These are phyloP conservation scores for Papilio polytes DNA, from an alignment of 1,140 invertebrate species.

Conservation along the genomic window DNA sequence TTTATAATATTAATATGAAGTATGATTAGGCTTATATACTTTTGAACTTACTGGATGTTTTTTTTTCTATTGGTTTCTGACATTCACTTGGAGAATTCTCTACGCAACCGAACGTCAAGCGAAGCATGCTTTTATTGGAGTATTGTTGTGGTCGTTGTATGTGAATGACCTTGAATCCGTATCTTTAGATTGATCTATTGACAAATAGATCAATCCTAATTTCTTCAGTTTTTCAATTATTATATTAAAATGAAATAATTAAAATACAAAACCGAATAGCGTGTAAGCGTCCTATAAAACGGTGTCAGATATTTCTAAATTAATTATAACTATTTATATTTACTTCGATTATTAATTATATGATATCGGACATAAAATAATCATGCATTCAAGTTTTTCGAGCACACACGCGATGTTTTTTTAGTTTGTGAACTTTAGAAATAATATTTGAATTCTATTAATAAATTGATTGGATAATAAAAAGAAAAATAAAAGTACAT, in stretches of 20 bases:
- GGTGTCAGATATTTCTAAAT: not conserved
- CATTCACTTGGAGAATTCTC: not conserved
- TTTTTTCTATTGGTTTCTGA: not conserved
- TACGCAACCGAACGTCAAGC: not conserved
- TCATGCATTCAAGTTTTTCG: not conserved
- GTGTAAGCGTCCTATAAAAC: too few species aligned
- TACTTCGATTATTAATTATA: not conserved
- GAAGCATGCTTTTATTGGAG: not conserved
- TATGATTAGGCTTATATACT: too few species aligned
- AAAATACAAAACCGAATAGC: not conserved
- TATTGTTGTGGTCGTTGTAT: not conserved
- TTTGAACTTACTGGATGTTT: not conserved
- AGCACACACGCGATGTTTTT: not conserved
- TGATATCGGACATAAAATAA: not conserved
- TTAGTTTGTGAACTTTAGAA: conserved; percentile 8
- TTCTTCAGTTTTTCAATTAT: not conserved
- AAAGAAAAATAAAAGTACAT: not conserved
- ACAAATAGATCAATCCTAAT: not conserved
- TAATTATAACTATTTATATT: not conserved
- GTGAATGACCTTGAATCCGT: not conserved
- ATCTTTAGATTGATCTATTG: not conserved
- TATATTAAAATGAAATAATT: not conserved
- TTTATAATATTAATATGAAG: too few species aligned
- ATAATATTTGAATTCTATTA: not conserved
- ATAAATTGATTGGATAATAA: not conserved